phyloP scores from a whole-genome alignment of 1,140 invertebrate species.

The Rhagoletis zephyria region DNA sequence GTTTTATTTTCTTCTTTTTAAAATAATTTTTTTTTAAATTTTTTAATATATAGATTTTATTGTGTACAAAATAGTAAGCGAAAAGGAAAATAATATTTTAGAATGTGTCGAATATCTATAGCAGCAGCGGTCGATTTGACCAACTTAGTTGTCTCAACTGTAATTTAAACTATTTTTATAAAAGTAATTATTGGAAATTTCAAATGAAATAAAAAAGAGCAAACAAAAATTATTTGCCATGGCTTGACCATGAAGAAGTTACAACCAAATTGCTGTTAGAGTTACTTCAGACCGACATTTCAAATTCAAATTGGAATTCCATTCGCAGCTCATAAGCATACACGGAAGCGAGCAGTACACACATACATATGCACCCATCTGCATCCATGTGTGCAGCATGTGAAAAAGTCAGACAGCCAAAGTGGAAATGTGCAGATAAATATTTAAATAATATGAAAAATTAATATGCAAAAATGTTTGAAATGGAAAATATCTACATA shows the following conservation, averaged over 20 bases:
- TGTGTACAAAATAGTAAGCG: no score
- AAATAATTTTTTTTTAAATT: no score
- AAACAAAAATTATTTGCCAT: not conserved
- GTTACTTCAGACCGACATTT: conserved; percentile 2
- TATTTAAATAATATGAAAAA: conserved; percentile 50
- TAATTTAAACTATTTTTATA: no score
- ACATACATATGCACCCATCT: not conserved
- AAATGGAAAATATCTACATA: not conserved
- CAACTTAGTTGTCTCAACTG: no score
- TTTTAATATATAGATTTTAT: no score
- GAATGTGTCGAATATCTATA: no score
- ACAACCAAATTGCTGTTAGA: not conserved
- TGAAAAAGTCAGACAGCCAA: conserved; percentile 17
- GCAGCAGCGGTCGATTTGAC: no score
- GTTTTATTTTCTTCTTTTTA: no score
- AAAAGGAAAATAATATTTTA: no score
- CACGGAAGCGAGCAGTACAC: no score
- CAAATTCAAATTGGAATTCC: not conserved
- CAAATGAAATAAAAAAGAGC: no score
- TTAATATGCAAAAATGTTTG: conserved; percentile 43
- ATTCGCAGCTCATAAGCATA: not conserved
- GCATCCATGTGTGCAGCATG: not conserved
- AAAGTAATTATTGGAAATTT: no score
- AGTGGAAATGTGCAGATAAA: conserved; percentile 45
- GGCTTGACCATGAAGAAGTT: not conserved